Conservation (phyloP, 2,797 vertebrate species). For the Mormyrus proboscirostris region DNA sequence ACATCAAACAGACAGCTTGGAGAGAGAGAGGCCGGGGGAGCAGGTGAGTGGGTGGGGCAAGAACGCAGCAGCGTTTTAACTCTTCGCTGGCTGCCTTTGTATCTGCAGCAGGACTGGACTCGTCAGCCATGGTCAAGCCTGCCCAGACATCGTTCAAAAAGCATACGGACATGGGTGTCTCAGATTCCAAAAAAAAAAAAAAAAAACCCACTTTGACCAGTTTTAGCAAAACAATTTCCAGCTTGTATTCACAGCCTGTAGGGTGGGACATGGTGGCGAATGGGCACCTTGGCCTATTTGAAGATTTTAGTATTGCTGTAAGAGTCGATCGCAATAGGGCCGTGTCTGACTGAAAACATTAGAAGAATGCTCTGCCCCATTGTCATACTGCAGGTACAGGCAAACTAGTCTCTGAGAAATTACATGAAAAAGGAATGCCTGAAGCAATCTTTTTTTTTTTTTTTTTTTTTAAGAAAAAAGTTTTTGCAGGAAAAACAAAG, state of each 20-base stretch:
- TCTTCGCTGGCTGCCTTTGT: not conserved
- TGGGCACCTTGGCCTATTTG: conserved; percentile 27
- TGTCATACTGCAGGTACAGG: not conserved
- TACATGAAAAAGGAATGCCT: conserved; percentile 29
- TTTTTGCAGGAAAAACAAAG: conserved; percentile 10
- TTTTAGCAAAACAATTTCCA: conserved; percentile 12
- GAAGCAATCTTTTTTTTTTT: not conserved
- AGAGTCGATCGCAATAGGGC: not conserved
- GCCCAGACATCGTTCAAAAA: conserved; percentile 2
- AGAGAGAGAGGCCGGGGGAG: not conserved
- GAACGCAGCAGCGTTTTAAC: not conserved
- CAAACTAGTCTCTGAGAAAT: conserved; percentile 36
- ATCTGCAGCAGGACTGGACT: conserved; percentile 17
- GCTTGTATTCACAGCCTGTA: not conserved
- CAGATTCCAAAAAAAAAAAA: conserved; percentile 44
- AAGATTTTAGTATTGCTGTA: conserved; percentile 18
- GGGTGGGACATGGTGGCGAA: not conserved
- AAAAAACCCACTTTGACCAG: conserved; percentile 48
- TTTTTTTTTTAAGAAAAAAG: not conserved
- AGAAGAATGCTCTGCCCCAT: not conserved
- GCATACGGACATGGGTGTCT: conserved; percentile 18
- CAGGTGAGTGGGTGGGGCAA: not conserved
- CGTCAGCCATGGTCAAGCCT: not conserved
- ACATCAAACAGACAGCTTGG: not conserved
- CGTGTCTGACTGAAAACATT: not conserved